Conservation (phyloP, 2,113 vertebrate genomes). For the Neolamprologus tretocephalus region DNA sequence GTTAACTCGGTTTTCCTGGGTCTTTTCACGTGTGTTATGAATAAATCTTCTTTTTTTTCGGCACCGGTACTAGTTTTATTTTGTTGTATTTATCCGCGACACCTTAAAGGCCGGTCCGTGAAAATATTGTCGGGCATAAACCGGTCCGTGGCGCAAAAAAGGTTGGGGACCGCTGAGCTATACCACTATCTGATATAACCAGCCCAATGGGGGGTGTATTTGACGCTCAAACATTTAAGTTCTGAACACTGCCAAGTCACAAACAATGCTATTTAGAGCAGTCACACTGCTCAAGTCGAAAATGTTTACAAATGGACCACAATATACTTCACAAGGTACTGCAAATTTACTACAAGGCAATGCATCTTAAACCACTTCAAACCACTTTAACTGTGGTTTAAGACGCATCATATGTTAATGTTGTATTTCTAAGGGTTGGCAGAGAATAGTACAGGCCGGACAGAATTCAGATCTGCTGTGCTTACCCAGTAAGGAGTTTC, state of each 20-base stretch:
- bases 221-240: background rate
- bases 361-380: background rate
- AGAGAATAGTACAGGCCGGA: background rate
- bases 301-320: background rate
- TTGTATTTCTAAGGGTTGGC: background rate
- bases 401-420: background rate
- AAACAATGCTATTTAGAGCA: background rate
- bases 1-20: fast-evolving
- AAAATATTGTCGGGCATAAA: too few species aligned
- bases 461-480: background rate
- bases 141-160: fast-evolving
- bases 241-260: background rate
- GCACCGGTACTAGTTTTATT: too few species aligned
- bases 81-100: fast-evolving
- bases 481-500: slow-evolving; percentile 25
- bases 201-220: background rate
- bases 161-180: fast-evolving
- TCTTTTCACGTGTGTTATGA: too few species aligned
- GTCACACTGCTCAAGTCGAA: background rate
- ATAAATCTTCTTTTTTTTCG: too few species aligned
- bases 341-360: background rate
- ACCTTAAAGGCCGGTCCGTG: fast-evolving
- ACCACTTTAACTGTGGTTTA: background rate
- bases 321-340: background rate
- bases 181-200: background rate